These are phyloP conservation scores for Syngnathus rostellatus DNA, from an alignment of 2,797 vertebrate genomes.

Conservation along the genomic window DNA sequence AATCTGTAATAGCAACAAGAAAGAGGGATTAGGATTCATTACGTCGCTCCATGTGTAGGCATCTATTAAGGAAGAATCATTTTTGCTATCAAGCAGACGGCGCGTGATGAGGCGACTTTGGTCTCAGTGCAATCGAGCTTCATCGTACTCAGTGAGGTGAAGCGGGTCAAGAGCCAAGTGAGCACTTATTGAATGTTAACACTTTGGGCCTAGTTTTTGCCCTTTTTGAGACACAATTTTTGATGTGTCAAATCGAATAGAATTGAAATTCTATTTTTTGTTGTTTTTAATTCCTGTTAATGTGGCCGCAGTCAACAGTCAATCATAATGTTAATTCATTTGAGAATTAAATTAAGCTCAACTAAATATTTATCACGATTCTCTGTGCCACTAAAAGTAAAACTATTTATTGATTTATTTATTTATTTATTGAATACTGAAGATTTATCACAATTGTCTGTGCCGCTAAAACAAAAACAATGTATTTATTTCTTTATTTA, in stretches of 20 bases:
- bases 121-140: slow-evolving; percentile 9
- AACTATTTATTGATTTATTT: too few species aligned
- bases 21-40: slow-evolving; percentile 56
- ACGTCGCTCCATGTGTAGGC: slow-evolving; percentile 37
- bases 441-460: too few species aligned
- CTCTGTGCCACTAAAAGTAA: too few species aligned
- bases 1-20: slow-evolving; percentile 46
- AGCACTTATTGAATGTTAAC: background rate
- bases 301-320: background rate
- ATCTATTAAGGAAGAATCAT: slow-evolving; percentile 55
- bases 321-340: background rate
- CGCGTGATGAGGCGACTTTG: slow-evolving; percentile 7
- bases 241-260: background rate
- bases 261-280: background rate
- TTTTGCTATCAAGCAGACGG: slow-evolving; percentile 40
- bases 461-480: too few species aligned
- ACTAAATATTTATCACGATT: background rate
- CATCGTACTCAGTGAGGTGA: slow-evolving; percentile 8
- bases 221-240: too few species aligned
- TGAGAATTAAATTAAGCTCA: background rate
- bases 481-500: too few species aligned
- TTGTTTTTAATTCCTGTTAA: background rate
- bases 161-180: slow-evolving; percentile 25
- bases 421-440: too few species aligned
- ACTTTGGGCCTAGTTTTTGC: background rate